Base-by-base conservation (phyloP, 2,797 vertebrate genomes). In the Carcharodon carcharias region DNA sequence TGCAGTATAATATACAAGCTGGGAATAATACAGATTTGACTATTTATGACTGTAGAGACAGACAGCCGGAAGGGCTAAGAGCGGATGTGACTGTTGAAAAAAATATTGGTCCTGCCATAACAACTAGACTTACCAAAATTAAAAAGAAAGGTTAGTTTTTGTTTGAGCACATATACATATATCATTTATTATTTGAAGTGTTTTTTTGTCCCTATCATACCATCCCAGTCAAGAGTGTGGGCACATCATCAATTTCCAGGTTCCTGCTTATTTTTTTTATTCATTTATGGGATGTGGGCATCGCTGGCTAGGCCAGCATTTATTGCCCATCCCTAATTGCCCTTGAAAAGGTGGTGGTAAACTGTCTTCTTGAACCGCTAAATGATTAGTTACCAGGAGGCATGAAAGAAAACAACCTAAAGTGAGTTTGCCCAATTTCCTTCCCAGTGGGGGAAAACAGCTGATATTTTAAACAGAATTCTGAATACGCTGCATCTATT, bases 131-230 rank as follows among this genome's bases (percentile, higher is more conserved):
- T 95, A 67, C 8, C n/a, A 54, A 67, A 71, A 71, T 50, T 95
- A 69, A 95, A 69, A 95, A 67, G 63, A 69, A 95, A 71, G 93
- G 93, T 95, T 26, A 69, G 67, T 95, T 40, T 45, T 94, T 61
- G 14, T 69, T 95, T 95, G 63, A 71, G 14, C 7, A 54, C 28
- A 45, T 58, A 23, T 61, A 56, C 14, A 3, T 91, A 12, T 35
- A 16, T 26, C 16, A 31, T 31, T 16, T 16, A 4, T 91, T 61
- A 91, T 91, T 91, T 85, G 7, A 50, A 50, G 40, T 18, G 11
- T 56, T 88, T 61, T 54, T 87, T 87, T 50, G 40, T 50, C 40
- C 80, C 40, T 31, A 31, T 58, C 50, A 28, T 88, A 26, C 85
- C 87, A 89, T 56, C 54, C 54, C 54, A 16, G 54, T 12, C 54